Conservation (phyloP, 2,797 vertebrate genomes). For the Sorex maritimensis region DNA sequence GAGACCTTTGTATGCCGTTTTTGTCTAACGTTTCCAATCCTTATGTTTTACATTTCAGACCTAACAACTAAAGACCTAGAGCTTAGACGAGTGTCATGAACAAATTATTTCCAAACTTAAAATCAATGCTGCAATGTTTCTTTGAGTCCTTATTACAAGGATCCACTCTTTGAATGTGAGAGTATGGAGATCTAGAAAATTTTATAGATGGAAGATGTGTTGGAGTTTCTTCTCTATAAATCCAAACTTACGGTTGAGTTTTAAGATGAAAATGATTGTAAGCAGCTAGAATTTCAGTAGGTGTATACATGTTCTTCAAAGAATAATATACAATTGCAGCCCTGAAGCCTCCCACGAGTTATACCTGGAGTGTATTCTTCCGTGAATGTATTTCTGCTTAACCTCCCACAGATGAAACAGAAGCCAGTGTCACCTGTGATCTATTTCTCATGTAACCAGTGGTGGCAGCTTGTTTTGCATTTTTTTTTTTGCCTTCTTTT, state of each 20-base stretch:
- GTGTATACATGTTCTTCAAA: conserved; percentile 73
- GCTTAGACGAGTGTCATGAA: neutral
- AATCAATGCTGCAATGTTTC: neutral
- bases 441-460: conserved; percentile 80
- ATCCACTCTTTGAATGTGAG: neutral
- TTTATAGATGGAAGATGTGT: neutral
- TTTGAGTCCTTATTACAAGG: neutral
- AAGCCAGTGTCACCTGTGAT: conserved; percentile 85
- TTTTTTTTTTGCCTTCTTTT: conserved; percentile 81
- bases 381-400: conserved; percentile 83
- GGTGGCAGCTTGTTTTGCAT: conserved; percentile 85
- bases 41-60: neutral
- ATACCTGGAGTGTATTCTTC: conserved; percentile 67
- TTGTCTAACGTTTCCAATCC: neutral
- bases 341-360: conserved; percentile 70
- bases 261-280: conserved; percentile 69
- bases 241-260: conserved; percentile 41
- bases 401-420: conserved; percentile 81
- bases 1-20: neutral
- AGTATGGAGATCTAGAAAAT: conserved; percentile 5
- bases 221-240: conserved; percentile 28
- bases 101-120: neutral
- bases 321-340: conserved; percentile 79
- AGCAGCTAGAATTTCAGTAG: conserved; percentile 60
- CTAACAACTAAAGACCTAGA: neutral